These are phyloP conservation scores for Balanococcus diminutus DNA, from an alignment of 2,888 invertebrate genomes.

Conservation along the genomic window DNA sequence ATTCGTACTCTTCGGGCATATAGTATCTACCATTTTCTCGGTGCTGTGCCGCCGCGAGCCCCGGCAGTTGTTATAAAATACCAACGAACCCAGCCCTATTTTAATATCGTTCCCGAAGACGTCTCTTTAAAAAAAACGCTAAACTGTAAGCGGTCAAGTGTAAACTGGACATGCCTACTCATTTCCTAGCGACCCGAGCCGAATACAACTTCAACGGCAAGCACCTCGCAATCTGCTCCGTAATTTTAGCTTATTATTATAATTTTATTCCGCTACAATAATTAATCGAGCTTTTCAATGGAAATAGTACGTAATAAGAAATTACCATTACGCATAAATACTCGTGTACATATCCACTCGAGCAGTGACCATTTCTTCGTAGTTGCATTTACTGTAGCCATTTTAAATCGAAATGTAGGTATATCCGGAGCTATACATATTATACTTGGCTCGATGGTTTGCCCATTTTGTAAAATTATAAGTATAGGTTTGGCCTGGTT, in stretches of 20 bases:
- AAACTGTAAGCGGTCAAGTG: constrained; percentile 46
- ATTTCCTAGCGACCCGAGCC: constrained; percentile 1
- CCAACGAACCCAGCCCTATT: constrained; percentile 48
- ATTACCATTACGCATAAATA: neutral
- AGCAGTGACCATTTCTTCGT: neutral
- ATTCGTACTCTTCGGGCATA: too few relatives aligned
- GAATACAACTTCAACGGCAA: constrained; percentile 40
- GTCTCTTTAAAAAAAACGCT: neutral
- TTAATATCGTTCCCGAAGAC: constrained; percentile 35
- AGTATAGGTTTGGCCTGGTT: neutral
- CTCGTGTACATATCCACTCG: neutral
- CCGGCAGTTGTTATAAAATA: constrained; percentile 39
- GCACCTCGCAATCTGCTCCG: constrained; percentile 21
- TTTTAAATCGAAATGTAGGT: neutral
- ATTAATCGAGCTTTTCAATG: constrained; percentile 39
- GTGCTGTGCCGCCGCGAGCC: neutral
- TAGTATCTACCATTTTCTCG: neutral
- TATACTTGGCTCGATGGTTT: too few relatives aligned
- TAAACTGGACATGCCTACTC: constrained; percentile 51
- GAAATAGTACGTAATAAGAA: constrained; percentile 15
- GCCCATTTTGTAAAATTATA: neutral
- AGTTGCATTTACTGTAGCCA: neutral
- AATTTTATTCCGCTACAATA: constrained; percentile 44
- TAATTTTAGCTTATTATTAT: constrained; percentile 50
- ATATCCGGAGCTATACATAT: neutral